Conservation (phyloP, 1,140 invertebrate species). For the Trichonephila clavata region DNA sequence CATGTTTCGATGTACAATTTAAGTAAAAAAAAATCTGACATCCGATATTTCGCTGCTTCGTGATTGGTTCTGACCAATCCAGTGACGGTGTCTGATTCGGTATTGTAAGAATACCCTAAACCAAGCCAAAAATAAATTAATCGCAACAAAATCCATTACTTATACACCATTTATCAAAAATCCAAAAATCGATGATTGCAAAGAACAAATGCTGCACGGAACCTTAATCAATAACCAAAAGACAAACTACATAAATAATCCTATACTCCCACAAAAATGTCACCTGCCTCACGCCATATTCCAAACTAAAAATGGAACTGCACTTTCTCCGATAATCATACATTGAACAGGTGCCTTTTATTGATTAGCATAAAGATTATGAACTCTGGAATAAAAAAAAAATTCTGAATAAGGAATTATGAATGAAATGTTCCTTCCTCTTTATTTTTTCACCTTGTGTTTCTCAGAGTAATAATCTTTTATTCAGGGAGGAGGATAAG, state of each 20-base stretch:
- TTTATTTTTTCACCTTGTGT: not conserved
- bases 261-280: not conserved
- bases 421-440: not conserved
- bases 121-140: not conserved
- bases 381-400: not conserved
- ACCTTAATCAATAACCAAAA: not conserved
- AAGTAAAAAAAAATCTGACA: too few relatives aligned
- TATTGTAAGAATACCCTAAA: too few relatives aligned
- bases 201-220: not conserved
- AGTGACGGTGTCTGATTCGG: too few relatives aligned
- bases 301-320: not conserved
- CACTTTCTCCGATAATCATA: not conserved
- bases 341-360: constrained; percentile 38
- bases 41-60: too few relatives aligned
- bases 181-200: not conserved
- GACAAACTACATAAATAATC: not conserved
- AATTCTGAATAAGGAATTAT: not conserved
- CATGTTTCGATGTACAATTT: too few relatives aligned
- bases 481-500: not conserved
- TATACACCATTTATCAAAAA: not conserved
- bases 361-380: constrained; percentile 58
- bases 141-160: not conserved
- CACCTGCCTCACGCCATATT: not conserved
- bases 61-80: too few relatives aligned
- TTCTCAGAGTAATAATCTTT: constrained; percentile 56